Conservation (phyloP, 2,888 invertebrate genomes). For the Timema podura region DNA sequence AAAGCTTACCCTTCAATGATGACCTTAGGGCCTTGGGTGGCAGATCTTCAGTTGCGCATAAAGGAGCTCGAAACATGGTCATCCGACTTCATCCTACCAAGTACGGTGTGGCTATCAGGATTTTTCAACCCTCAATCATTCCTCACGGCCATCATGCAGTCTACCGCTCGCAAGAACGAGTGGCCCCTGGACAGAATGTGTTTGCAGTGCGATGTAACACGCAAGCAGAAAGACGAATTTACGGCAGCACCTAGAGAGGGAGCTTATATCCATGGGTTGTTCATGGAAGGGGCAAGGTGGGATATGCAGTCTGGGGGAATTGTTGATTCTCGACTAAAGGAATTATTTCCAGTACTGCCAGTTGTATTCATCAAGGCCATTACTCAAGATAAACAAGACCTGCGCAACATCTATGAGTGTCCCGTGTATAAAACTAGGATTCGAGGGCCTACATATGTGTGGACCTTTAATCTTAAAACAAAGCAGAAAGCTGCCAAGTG, state of each 20-base stretch:
- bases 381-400: constrained; percentile 84
- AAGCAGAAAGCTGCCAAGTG: constrained; percentile 86
- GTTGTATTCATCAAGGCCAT: constrained; percentile 84
- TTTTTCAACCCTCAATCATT: constrained; percentile 97
- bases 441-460: constrained; percentile 89
- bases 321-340: constrained; percentile 80
- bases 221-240: constrained; percentile 80
- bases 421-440: constrained; percentile 88
- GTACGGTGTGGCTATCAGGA: constrained; percentile 89
- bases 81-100: constrained; percentile 78
- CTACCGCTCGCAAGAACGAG: constrained; percentile 91
- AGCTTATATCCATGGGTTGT: constrained; percentile 82
- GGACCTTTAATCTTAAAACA: constrained; percentile 92
- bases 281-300: constrained; percentile 95
- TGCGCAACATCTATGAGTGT: constrained; percentile 83
- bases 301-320: constrained; percentile 74
- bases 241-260: constrained; percentile 85
- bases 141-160: constrained; percentile 95
- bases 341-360: constrained; percentile 85
- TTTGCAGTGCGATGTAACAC: constrained; percentile 90
- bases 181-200: constrained; percentile 97
- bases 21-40: constrained; percentile 81
- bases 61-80: constrained; percentile 85
- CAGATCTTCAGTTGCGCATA: constrained; percentile 74
- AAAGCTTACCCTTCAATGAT: constrained; percentile 85